These are phyloP conservation scores for Himalopsyche phryganea DNA, from an alignment of 1,140 invertebrate species.

Conservation along the genomic window DNA sequence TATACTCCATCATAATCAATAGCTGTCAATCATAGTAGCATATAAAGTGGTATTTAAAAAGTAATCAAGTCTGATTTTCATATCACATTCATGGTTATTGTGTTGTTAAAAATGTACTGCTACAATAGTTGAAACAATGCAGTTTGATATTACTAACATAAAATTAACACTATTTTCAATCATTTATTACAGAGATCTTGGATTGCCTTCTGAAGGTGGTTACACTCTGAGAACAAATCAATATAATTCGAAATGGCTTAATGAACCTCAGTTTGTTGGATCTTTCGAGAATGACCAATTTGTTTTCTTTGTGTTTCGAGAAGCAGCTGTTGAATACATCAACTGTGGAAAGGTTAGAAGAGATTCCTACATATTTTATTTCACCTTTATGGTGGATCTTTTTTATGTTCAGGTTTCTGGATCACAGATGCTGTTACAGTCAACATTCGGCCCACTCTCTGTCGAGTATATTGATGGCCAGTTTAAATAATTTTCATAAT, in stretches of 20 bases:
- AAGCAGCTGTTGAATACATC: constrained; percentile 87
- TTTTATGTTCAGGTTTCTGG: background rate
- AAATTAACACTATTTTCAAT: no score
- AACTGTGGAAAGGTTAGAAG: constrained; percentile 86
- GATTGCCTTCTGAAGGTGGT: background rate
- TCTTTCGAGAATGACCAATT: constrained; percentile 86
- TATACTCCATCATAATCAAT: no score
- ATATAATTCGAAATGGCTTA: constrained; percentile 89
- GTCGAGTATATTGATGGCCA: background rate
- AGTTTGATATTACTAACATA: no score
- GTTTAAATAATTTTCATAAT: background rate
- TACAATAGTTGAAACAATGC: no score
- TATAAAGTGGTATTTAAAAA: no score
- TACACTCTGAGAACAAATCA: constrained; percentile 72
- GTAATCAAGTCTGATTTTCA: no score
- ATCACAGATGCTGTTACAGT: background rate
- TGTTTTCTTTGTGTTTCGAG: constrained; percentile 89
- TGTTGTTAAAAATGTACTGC: no score
- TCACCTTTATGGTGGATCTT: no score
- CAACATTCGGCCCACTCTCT: background rate
- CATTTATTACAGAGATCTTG: constrained; percentile 17
- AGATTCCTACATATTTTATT: no score
- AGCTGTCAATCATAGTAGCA: no score
- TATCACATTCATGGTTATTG: no score
- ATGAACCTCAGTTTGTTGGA: constrained; percentile 89